These are phyloP conservation scores for Beaufortia kweichowensis DNA, from an alignment of 2,113 vertebrate species.

Conservation along the genomic window DNA sequence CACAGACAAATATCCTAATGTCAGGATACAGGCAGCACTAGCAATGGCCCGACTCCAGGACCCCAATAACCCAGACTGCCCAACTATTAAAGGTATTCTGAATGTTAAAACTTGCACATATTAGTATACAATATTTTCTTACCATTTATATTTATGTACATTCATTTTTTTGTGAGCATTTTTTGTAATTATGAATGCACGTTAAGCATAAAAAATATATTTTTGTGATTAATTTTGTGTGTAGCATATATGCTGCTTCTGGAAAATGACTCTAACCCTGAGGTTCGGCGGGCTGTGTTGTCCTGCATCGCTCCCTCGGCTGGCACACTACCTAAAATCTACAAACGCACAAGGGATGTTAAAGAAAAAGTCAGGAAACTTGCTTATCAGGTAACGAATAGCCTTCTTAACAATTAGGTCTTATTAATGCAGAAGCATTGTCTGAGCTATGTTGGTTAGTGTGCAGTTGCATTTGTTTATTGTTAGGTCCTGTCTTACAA, in stretches of 20 bases:
- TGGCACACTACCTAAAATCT: slow-evolving; percentile 83
- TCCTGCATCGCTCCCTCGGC: slow-evolving; percentile 89
- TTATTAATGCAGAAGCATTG: too few relatives aligned
- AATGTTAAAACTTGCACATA: neutral
- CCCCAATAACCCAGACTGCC: slow-evolving; percentile 84
- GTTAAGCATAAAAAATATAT: neutral
- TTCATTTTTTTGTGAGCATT: too few relatives aligned
- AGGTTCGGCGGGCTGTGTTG: slow-evolving; percentile 90
- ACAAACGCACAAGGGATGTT: slow-evolving; percentile 87
- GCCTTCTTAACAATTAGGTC: too few relatives aligned
- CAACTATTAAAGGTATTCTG: slow-evolving; percentile 81
- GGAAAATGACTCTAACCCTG: slow-evolving; percentile 89
- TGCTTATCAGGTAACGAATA: slow-evolving; percentile 88
- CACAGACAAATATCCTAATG: slow-evolving; percentile 92
- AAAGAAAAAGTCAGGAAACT: slow-evolving; percentile 89
- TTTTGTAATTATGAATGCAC: neutral
- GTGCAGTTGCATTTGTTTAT: too few relatives aligned
- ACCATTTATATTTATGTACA: neutral
- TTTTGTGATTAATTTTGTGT: slow-evolving; percentile 29
- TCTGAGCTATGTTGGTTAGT: too few relatives aligned
- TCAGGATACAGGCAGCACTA: slow-evolving; percentile 90
- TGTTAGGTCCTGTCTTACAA: too few relatives aligned
- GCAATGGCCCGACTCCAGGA: slow-evolving; percentile 94
- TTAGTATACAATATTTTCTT: too few relatives aligned
- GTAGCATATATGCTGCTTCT: slow-evolving; percentile 84